Evolutionary conservation across 2,888 invertebrate genomes (phyloP).

Genomic region (Cataglyphis cursor): DNA sequence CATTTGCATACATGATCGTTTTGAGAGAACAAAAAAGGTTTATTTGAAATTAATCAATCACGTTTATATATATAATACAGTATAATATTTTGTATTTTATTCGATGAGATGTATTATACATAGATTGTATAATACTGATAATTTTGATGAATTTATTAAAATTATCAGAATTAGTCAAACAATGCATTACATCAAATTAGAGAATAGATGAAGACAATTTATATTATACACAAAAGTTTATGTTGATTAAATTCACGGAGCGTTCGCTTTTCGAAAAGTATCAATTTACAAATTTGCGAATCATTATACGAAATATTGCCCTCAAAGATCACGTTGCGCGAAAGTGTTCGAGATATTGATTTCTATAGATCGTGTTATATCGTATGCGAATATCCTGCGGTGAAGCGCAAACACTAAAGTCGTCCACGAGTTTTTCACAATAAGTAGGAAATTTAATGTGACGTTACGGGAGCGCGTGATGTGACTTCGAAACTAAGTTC

Average conservation of each 20-base stretch:
- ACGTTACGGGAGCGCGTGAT: conserved; percentile 52
- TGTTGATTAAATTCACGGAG: background rate
- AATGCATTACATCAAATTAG: background rate
- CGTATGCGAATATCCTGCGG: conserved; percentile 32
- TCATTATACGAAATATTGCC: conserved; percentile 15
- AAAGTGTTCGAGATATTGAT: conserved; percentile 22
- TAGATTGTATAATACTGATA: background rate
- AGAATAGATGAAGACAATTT: background rate
- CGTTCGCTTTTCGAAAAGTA: conserved; percentile 12
- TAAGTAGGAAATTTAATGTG: conserved; percentile 57
- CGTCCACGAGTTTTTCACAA: conserved; percentile 55
- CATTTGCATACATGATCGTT: background rate
- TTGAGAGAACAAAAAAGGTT: background rate
- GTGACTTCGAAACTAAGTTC: conserved; percentile 66
- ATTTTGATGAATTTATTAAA: background rate
- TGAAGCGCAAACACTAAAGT: conserved; percentile 40
- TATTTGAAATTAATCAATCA: background rate
- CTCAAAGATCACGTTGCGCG: background rate
- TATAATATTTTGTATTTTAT: too few species aligned
- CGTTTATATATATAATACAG: too few species aligned
- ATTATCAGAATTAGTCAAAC: background rate
- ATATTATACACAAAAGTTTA: conserved; percentile 7
- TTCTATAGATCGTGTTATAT: conserved; percentile 10
- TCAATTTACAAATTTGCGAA: conserved; percentile 38
- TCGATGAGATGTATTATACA: too few species aligned